Percentiles rank a stretch among this genome's conserved stretches.
These are phyloP conservation scores for Eumerus sabulonum DNA, from an alignment of 2,888 invertebrate genomes.

Conservation along the genomic window DNA sequence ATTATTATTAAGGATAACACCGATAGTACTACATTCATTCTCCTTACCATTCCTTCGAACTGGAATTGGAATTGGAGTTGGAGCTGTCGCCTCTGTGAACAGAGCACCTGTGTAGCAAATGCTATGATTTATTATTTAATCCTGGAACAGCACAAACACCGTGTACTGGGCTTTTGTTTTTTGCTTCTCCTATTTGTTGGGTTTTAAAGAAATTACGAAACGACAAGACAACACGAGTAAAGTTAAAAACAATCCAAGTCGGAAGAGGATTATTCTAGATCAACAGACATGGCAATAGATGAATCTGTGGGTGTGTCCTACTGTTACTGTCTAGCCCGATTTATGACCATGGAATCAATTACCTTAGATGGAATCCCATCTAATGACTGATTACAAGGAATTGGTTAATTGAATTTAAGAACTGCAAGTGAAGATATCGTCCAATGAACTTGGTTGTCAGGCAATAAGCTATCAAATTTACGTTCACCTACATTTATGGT, in stretches of 20 bases:
- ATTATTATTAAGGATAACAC: conserved; percentile 65
- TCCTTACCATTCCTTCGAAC: conserved; percentile 2
- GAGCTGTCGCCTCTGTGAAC: conserved; percentile 42
- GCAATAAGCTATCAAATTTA: conserved; percentile 13
- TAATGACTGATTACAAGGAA: neutral
- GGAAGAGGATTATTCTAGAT: conserved; percentile 61
- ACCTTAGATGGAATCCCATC: conserved; percentile 41
- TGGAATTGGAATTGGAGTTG: neutral
- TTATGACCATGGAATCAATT: conserved; percentile 35
- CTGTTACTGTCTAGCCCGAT: conserved; percentile 9
- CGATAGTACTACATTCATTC: conserved; percentile 27
- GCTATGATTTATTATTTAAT: conserved; percentile 69
- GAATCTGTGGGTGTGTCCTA: conserved; percentile 22
- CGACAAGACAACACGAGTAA: conserved; percentile 3
- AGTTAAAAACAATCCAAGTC: conserved; percentile 23
- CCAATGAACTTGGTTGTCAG: conserved; percentile 19
- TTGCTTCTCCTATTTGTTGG: conserved; percentile 10
- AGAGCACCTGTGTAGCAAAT: conserved; percentile 64
- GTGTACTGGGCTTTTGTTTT: conserved; percentile 61
- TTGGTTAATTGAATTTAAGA: conserved; percentile 50
- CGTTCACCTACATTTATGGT: too few species aligned
- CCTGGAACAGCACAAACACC: conserved; percentile 59
- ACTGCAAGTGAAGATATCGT: neutral
- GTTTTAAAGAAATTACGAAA: conserved; percentile 9
- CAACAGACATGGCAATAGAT: conserved; percentile 56